Evolutionary conservation across 1,140 invertebrate genomes (phyloP).

Genomic region (Drosophila melanogaster): DNA sequence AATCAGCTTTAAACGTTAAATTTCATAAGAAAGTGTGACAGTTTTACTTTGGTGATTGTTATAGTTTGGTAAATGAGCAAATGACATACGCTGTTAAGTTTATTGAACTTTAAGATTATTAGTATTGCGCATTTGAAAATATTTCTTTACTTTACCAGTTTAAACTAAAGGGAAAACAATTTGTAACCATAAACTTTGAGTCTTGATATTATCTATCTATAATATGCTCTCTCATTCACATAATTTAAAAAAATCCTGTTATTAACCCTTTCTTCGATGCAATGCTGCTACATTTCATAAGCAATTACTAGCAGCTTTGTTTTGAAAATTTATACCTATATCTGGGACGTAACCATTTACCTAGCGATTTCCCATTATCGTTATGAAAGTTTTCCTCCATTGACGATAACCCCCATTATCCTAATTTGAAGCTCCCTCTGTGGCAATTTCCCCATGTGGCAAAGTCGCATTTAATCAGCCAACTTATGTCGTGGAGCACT

Average conservation of each 20-base stretch:
- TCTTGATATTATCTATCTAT: too few relatives aligned
- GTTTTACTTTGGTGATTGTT: not conserved
- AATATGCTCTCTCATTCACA: too few relatives aligned
- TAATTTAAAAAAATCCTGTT: too few relatives aligned
- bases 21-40: not conserved
- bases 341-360: not conserved
- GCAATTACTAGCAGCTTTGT: not conserved
- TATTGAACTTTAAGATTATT: not conserved
- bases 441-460: constrained; percentile 31
- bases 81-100: not conserved
- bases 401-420: constrained; percentile 12
- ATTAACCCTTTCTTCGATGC: too few relatives aligned
- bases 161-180: too few relatives aligned
- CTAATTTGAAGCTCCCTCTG: constrained; percentile 9
- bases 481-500: constrained; percentile 26
- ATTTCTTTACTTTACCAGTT: too few relatives aligned
- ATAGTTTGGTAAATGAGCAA: not conserved
- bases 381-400: constrained; percentile 22
- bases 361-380: constrained; percentile 10
- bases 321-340: not conserved
- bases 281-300: not conserved
- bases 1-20: constrained; percentile 21
- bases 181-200: too few relatives aligned
- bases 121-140: not conserved
- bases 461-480: constrained; percentile 35